Base-by-base conservation (phyloP, 2,888 invertebrate species). In the Agriopis leucophaearia region DNA sequence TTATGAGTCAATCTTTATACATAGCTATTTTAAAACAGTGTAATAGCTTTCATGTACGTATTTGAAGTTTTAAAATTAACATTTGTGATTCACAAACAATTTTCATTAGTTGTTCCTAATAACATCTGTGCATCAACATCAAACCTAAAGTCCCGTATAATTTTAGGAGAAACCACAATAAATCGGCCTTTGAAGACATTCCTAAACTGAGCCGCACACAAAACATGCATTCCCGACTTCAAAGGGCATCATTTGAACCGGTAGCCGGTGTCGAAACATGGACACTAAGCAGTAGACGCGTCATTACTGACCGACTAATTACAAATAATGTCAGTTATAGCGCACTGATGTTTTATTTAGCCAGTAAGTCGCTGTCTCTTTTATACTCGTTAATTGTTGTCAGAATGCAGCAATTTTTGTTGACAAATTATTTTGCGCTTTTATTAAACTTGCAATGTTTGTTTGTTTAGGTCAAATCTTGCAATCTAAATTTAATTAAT, bases 151-250 rank as follows among this genome's bases (percentile, higher is more conserved):
- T 47, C 45, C 15, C 27, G 48, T 51, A 70, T 55, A 68, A 61
- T 69, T 61, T 52, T 35, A 62, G 57, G 57, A n/a, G 40, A 16
- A 65, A 63, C 64, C 61, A 59, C 67, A 52, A 66, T 62, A 62
- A 63, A 65, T 63, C 62, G 44, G 15, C 59, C 48, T 54, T 59
- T 57, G 55, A 64, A 65, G 45, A 62, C 61, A 70, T 67, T 68
- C 68, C 63, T 27, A 64, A 59, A 47, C 61, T 13, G 13, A 36
- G 44, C 42, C 55, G 54, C 36, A 52, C 47, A 66, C 61, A 61
- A 66, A 66, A 70, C 70, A 64, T 68, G 61, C 72, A 48, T 45
- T 57, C 55, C 54, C 51, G 50, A 65, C 72, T 54, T 73, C 72
- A 73, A 73, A 73, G 72, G 59, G 9, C 36, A 57, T 47, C 42